phyloP scores from a whole-genome alignment of 2,888 invertebrate species.

The Drosophila austrosaltans region DNA sequence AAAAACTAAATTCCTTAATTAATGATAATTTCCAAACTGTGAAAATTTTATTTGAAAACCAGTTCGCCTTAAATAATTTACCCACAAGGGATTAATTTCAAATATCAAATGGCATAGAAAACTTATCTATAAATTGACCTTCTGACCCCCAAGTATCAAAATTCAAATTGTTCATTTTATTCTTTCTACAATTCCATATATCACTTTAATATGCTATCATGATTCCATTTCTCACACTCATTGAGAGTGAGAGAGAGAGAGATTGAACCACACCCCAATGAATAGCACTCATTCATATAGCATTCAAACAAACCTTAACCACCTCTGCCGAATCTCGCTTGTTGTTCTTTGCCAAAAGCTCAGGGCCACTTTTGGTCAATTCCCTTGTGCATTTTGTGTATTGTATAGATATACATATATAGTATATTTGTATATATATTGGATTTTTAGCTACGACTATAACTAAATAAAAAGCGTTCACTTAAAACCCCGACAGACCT shows the following conservation, averaged over 20 bases:
- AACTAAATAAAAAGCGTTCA: conserved; percentile 62
- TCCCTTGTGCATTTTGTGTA: conserved; percentile 16
- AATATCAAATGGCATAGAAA: not conserved
- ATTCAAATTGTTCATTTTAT: not conserved
- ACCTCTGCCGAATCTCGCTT: not conserved
- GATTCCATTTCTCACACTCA: not conserved
- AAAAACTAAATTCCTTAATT: too few species aligned
- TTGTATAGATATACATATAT: conserved; percentile 1
- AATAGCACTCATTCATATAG: conserved; percentile 10
- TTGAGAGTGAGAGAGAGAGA: too few species aligned
- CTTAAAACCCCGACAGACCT: conserved; percentile 39
- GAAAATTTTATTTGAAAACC: too few species aligned
- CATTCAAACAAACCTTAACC: conserved; percentile 9
- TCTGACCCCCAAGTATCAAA: conserved; percentile 4
- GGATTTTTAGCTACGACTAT: conserved; percentile 26
- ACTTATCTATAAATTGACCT: not conserved
- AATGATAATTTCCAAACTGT: too few species aligned
- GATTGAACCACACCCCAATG: conserved; percentile 4
- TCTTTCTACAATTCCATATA: not conserved
- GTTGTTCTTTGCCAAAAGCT: conserved; percentile 27
- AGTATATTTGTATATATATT: conserved; percentile 8
- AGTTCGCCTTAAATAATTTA: too few species aligned
- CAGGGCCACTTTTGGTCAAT: conserved; percentile 22
- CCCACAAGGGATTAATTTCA: not conserved
- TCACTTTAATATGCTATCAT: conserved; percentile 13